Conservation (phyloP, 1,140 invertebrate genomes). For the Micrasema longulum region DNA sequence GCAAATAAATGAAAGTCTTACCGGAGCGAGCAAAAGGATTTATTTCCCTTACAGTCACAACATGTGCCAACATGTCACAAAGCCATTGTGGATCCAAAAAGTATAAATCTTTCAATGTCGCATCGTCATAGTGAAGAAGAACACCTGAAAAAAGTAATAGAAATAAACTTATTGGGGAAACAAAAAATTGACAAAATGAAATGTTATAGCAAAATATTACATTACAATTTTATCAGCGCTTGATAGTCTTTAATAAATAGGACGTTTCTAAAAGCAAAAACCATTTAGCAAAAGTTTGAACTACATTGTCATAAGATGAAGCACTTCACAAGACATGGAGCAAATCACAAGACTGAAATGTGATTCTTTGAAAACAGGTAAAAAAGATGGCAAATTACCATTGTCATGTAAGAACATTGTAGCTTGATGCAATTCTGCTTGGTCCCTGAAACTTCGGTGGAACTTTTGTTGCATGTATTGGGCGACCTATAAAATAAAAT, state of each 20-base stretch:
- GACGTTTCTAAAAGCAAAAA: too few relatives aligned
- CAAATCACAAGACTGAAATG: too few relatives aligned
- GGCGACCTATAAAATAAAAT: conserved; percentile 57
- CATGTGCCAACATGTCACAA: conserved; percentile 96
- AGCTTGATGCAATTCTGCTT: conserved; percentile 92
- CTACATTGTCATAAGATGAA: too few relatives aligned
- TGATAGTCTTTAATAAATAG: too few relatives aligned
- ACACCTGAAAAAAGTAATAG: conserved; percentile 76
- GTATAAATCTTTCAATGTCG: conserved; percentile 92
- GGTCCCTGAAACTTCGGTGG: conserved; percentile 84
- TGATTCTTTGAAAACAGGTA: too few relatives aligned
- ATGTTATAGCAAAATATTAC: too few relatives aligned
- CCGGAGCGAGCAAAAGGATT: conserved; percentile 93
- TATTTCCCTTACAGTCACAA: conserved; percentile 95
- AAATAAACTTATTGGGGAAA: too few relatives aligned
- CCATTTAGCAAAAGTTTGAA: too few relatives aligned
- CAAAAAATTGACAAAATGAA: too few relatives aligned
- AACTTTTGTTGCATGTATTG: conserved; percentile 69
- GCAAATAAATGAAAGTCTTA: conserved; percentile 45
- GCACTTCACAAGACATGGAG: too few relatives aligned
- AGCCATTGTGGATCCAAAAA: conserved; percentile 98
- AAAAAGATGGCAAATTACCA: too few relatives aligned
- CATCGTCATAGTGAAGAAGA: conserved; percentile 97
- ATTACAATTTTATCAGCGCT: too few relatives aligned
- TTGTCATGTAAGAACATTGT: conserved; percentile 98